Evolutionary conservation across 37 sponge, comb jelly and placozoan species (phyloP).

Genomic region (Diacarnus erythraeanus): DNA sequence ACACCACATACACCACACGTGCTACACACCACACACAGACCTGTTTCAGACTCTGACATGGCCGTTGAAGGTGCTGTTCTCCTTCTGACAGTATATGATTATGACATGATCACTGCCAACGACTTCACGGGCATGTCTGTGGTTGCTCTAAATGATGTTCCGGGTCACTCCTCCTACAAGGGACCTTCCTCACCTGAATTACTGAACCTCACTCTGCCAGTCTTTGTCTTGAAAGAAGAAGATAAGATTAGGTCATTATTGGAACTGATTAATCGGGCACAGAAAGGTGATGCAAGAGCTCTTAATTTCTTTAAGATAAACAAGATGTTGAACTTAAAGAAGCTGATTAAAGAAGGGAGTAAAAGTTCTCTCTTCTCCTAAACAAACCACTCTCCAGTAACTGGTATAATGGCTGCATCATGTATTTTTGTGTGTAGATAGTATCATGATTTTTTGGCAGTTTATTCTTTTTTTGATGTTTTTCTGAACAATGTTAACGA

Average conservation of each 20-base stretch:
- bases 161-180: not conserved
- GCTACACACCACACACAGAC: too few relatives aligned
- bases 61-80: slow-evolving; percentile 40
- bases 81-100: slow-evolving; percentile 46
- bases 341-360: not conserved
- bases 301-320: slow-evolving; percentile 14
- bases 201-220: slow-evolving; percentile 33
- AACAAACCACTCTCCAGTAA: too few relatives aligned
- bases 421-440: too few relatives aligned
- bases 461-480: too few relatives aligned
- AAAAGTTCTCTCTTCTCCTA: not conserved
- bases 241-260: not conserved
- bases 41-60: slow-evolving; percentile 13
- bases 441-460: too few relatives aligned
- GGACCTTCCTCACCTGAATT: not conserved
- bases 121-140: slow-evolving; percentile 59
- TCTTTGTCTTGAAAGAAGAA: slow-evolving; percentile 3
- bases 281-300: not conserved
- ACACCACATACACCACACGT: too few relatives aligned
- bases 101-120: slow-evolving; percentile 51
- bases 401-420: too few relatives aligned
- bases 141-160: slow-evolving; percentile 32
- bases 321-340: slow-evolving; percentile 2
- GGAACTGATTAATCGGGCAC: not conserved
- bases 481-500: too few relatives aligned